Evolutionary conservation across 2,113 vertebrate species (phyloP), one percentile per base, ranked within the genome.

Genomic region (Sapajus apella): DNA sequence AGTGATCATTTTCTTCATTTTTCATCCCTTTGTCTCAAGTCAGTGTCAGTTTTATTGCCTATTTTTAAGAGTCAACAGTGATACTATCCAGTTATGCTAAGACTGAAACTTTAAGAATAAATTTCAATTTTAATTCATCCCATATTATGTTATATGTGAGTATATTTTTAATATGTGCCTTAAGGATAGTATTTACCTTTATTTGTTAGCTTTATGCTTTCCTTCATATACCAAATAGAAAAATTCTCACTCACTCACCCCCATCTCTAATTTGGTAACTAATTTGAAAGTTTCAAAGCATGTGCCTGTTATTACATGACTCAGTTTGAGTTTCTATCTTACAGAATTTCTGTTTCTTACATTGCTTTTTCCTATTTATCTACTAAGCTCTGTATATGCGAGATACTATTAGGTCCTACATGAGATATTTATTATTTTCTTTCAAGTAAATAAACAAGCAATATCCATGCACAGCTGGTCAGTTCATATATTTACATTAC

Each of bases 51-150:
- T 77, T 90, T 75, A 95, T 93, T 95, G 37, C 37, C 32, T 81
- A 35, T 72, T 95, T 94, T 83, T 84, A 32, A 55, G 79, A 96
- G 35, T 73, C 14, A 8, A 47, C 35, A 83, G 40, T 79, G 72
- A 76, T 79, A 73, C 27, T 70, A 30, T 76, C 72, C 52, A 92
- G 17, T 87, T 76, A 43, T 82, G 32, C 70, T 61, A 32, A 91
- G 87, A 84, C 87, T 80, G 23, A 94, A 83, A 73, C 58, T 66
- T 95, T 50, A 83, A 81, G 66, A 85, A 61, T 90, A 75, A 66
- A 16, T 85, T 92, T 96, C 72, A 30, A 77, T 73, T 90, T 45
- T 88, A 79, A 40, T 94, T 84, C 37, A 75, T 66, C 72, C 47
- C 45, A 11, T 92, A 50, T 47, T 37, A 13, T 50, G 11, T 47